Conservation (phyloP, 1,140 invertebrate genomes). For the Drosophila rufa region DNA sequence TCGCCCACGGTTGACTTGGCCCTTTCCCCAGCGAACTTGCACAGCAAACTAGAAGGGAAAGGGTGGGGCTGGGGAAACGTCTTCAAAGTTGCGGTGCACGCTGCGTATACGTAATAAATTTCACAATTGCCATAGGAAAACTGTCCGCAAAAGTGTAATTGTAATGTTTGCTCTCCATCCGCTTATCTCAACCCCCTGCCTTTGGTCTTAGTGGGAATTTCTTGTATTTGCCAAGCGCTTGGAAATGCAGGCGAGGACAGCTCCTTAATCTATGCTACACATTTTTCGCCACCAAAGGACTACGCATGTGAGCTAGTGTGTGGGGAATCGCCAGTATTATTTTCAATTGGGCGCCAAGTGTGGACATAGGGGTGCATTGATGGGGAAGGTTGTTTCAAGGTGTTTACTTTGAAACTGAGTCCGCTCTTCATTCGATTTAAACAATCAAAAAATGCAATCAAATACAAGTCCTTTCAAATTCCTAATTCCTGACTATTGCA, state of each 20-base stretch:
- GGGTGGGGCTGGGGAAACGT: not conserved
- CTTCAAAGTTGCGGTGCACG: constrained; percentile 13
- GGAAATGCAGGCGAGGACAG: constrained; percentile 45
- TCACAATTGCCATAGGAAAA: constrained; percentile 50
- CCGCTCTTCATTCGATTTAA: constrained; percentile 7
- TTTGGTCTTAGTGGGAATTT: constrained; percentile 43
- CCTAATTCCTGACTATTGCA: constrained; percentile 9
- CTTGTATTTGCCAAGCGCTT: constrained; percentile 62
- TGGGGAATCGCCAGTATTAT: constrained; percentile 29
- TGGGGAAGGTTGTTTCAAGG: constrained; percentile 49
- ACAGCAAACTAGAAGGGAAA: not conserved
- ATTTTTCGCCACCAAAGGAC: constrained; percentile 25
- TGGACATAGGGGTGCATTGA: constrained; percentile 11
- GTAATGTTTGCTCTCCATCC: constrained; percentile 57
- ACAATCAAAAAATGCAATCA: constrained; percentile 1
- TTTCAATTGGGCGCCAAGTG: constrained; percentile 20
- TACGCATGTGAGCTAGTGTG: constrained; percentile 8
- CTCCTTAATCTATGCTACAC: constrained; percentile 51
- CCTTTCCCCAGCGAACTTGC: not conserved
- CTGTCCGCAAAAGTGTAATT: constrained; percentile 66
- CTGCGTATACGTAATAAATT: constrained; percentile 64
- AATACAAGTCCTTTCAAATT: not conserved
- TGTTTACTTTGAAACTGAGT: constrained; percentile 18
- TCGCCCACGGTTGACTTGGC: constrained; percentile 25
- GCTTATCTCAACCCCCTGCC: constrained; percentile 31